phyloP scores from a whole-genome alignment of 2,797 vertebrate genomes.

The Falco concolor region DNA sequence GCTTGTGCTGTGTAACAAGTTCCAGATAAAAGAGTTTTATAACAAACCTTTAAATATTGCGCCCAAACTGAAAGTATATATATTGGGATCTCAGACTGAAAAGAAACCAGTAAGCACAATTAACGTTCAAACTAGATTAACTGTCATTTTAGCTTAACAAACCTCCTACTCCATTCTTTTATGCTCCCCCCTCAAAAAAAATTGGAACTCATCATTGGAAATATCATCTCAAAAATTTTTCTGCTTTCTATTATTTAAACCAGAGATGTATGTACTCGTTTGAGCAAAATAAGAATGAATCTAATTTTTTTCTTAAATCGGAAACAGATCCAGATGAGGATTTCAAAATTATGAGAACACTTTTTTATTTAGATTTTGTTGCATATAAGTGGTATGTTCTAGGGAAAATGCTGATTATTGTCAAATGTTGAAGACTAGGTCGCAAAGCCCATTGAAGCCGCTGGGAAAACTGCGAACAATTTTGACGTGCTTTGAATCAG shows the following conservation, averaged over 20 bases:
- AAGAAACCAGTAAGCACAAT: neutral
- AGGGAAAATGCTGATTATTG: slow-evolving; percentile 32
- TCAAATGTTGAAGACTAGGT: slow-evolving; percentile 35
- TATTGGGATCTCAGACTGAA: neutral
- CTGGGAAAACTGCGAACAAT: slow-evolving; percentile 21
- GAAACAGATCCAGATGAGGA: slow-evolving; percentile 37
- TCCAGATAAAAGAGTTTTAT: neutral
- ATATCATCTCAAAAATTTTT: slow-evolving; percentile 39
- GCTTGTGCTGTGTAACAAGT: neutral
- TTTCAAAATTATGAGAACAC: slow-evolving; percentile 32
- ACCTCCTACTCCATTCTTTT: neutral
- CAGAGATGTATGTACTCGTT: neutral
- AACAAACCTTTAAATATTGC: neutral
- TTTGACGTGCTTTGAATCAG: slow-evolving; percentile 13
- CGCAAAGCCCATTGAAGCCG: neutral
- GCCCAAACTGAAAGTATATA: neutral
- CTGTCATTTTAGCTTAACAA: neutral
- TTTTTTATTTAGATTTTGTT: slow-evolving; percentile 33
- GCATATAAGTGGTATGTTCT: slow-evolving; percentile 7
- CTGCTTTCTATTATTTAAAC: slow-evolving; percentile 36
- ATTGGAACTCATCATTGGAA: slow-evolving; percentile 32
- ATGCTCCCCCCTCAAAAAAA: neutral
- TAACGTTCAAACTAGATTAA: neutral
- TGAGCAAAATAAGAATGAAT: slow-evolving; percentile 34
- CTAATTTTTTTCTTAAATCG: neutral